Percentiles rank a stretch among this genome's conserved stretches.
Evolutionary conservation across 2,888 invertebrate species (phyloP).

Genomic region (Netelia inedita): DNA sequence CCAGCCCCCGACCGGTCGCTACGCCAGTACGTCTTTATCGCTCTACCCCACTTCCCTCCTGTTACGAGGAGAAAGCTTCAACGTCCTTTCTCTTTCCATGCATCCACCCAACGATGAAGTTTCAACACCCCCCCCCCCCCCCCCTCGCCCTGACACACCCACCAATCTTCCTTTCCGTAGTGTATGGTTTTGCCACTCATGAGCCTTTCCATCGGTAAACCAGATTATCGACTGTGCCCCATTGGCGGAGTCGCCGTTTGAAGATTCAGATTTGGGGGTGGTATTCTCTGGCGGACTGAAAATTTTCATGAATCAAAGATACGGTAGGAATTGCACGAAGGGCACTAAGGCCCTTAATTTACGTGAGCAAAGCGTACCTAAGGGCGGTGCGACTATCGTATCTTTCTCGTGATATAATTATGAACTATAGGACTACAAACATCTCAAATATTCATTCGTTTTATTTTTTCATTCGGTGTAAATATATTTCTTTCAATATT

Average conservation of each 20-base stretch:
- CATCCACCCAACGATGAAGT: background rate
- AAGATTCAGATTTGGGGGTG: background rate
- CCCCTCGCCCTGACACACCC: background rate
- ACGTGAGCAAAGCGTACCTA: too few species aligned
- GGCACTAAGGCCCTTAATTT: too few species aligned
- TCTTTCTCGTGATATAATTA: too few species aligned
- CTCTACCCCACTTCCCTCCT: constrained; percentile 23
- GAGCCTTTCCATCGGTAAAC: background rate
- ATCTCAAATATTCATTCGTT: too few species aligned
- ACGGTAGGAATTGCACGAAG: too few species aligned
- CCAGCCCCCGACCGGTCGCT: background rate
- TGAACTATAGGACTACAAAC: too few species aligned
- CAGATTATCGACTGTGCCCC: background rate
- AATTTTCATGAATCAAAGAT: too few species aligned
- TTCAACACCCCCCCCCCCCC: background rate
- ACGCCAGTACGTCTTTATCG: background rate
- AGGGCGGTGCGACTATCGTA: too few species aligned
- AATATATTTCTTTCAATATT: too few species aligned
- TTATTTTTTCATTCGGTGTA: too few species aligned
- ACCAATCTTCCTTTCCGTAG: background rate
- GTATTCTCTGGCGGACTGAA: too few species aligned
- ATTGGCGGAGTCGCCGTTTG: background rate
- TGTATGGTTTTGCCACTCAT: background rate
- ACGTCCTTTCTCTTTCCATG: constrained; percentile 21
- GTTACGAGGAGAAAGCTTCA: constrained; percentile 13